Evolutionary conservation across 2,797 vertebrate species (phyloP).

Genomic region (Labroides dimidiatus): DNA sequence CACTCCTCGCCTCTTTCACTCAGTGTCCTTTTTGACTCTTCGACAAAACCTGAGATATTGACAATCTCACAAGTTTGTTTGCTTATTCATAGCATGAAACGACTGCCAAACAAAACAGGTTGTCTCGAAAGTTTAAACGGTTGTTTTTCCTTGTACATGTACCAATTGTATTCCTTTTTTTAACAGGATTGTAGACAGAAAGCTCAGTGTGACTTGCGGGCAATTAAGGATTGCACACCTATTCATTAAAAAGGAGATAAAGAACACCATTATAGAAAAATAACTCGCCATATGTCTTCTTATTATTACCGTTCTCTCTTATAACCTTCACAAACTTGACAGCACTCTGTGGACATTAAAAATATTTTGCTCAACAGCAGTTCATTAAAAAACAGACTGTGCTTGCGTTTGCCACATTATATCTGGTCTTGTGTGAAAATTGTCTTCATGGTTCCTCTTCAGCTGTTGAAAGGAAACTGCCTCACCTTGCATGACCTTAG

Average conservation of each 20-base stretch:
- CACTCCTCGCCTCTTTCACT: background rate
- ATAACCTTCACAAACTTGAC: constrained; percentile 5
- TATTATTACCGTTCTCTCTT: constrained; percentile 32
- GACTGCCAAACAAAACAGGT: constrained; percentile 13
- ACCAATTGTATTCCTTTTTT: too few species aligned
- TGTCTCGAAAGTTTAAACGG: background rate
- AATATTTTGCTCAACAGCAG: constrained; percentile 35
- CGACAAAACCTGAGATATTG: constrained; percentile 35
- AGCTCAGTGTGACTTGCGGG: too few species aligned
- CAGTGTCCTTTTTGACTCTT: constrained; percentile 27
- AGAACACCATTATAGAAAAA: too few species aligned
- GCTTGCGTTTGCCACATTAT: constrained; percentile 29
- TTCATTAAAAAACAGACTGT: constrained; percentile 43
- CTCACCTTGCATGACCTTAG: background rate
- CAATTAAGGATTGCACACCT: too few species aligned
- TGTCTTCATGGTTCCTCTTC: background rate
- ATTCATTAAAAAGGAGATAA: too few species aligned
- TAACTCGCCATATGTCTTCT: constrained; percentile 42
- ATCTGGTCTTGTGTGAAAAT: constrained; percentile 12
- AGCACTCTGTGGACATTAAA: constrained; percentile 25
- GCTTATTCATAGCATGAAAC: constrained; percentile 20
- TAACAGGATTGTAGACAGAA: too few species aligned
- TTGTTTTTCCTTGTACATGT: too few species aligned
- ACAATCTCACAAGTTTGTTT: constrained; percentile 32
- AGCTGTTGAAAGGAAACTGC: constrained; percentile 13